phyloP scores from a whole-genome alignment of 2,888 invertebrate genomes.

The Prosopocoilus inquinatus region DNA sequence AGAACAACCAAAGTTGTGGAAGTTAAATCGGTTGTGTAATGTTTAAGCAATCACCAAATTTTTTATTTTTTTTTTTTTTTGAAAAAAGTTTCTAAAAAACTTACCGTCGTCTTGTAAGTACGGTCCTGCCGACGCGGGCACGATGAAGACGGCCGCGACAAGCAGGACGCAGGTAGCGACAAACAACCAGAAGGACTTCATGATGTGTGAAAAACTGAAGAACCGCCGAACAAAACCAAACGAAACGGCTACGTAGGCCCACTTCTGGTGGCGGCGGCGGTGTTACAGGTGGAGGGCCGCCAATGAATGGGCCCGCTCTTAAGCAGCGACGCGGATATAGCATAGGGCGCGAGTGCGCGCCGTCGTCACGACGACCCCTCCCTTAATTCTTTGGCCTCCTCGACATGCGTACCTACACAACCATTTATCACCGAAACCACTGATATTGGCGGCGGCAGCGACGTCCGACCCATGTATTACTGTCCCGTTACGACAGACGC shows the following conservation, averaged over 20 bases:
- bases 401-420: conserved; percentile 21
- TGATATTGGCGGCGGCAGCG: too few species aligned
- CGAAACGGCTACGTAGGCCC: conserved; percentile 22
- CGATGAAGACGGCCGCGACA: conserved; percentile 39
- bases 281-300: conserved; percentile 35
- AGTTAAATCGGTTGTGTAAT: too few species aligned
- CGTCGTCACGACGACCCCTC: conserved; percentile 33
- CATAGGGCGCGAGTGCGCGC: conserved; percentile 34
- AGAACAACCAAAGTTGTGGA: too few species aligned
- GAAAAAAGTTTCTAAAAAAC: conserved; percentile 25
- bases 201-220: conserved; percentile 25
- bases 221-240: conserved; percentile 35
- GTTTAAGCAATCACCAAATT: too few species aligned
- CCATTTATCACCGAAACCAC: background rate
- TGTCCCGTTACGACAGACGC: too few species aligned
- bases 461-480: too few species aligned
- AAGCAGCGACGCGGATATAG: conserved; percentile 42
- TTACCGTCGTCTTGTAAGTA: conserved; percentile 46
- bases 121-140: conserved; percentile 39
- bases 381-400: conserved; percentile 19
- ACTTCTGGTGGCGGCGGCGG: conserved; percentile 20
- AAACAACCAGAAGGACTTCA: conserved; percentile 47
- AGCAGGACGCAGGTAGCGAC: conserved; percentile 43
- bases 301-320: conserved; percentile 37
- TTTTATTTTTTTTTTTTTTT: background rate